phyloP scores from a whole-genome alignment of 2,113 vertebrate genomes.

The Tangachromis dhanisi region DNA sequence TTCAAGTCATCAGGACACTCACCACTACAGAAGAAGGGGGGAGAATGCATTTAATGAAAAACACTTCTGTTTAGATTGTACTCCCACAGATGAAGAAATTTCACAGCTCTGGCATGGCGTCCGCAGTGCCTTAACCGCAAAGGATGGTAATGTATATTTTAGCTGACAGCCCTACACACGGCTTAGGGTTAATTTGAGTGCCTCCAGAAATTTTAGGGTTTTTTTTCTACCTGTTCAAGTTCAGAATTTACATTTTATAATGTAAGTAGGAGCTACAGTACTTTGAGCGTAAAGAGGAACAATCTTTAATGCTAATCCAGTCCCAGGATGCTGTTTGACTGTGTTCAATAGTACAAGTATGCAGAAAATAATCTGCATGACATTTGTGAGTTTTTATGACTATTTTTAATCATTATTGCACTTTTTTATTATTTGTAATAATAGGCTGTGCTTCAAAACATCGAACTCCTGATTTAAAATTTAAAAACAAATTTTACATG shows the following conservation, averaged over 20 bases:
- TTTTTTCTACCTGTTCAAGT: background rate
- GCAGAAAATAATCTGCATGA: background rate
- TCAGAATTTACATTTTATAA: background rate
- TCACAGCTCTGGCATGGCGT: constrained; percentile 68
- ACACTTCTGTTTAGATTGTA: constrained; percentile 59
- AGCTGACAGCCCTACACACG: background rate
- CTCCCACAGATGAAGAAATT: constrained; percentile 80
- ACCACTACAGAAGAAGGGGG: background rate
- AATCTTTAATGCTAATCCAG: background rate
- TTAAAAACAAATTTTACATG: background rate
- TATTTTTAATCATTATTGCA: background rate
- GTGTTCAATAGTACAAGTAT: background rate
- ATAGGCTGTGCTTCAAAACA: background rate
- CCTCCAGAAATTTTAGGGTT: rapidly evolving
- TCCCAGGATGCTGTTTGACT: background rate
- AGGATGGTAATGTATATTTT: constrained; percentile 61
- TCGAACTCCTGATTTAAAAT: background rate
- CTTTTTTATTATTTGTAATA: background rate
- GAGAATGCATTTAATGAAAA: constrained; percentile 54
- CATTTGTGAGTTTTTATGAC: background rate
- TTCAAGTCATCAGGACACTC: constrained; percentile 46
- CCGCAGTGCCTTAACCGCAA: constrained; percentile 60
- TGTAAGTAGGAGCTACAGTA: background rate
- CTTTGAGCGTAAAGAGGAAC: background rate
- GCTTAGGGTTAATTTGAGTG: background rate